Evolutionary conservation across 2,113 vertebrate genomes (phyloP), one percentile per base, ranked within the genome.

Genomic region (Pterocles orientalis): DNA sequence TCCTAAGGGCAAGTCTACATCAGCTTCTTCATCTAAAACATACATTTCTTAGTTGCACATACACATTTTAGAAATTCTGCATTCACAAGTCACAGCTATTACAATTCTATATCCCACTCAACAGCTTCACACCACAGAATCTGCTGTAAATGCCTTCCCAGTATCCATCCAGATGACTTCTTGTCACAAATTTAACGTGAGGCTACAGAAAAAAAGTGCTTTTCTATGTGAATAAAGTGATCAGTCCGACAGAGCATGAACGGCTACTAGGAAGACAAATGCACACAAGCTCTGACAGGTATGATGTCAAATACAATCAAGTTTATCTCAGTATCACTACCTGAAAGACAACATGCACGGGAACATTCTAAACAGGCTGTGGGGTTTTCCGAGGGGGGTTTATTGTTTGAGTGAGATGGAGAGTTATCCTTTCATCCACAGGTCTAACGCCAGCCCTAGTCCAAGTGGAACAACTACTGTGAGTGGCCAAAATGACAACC

Each of bases 11-110:
- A 78, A 41, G 12, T 19, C 60, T 58, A 6, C 19, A 21, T 9
- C 72, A 78, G 36, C 51, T 62, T 64, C 36, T 78, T 14, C 50
- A 41, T 8, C 53, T 18, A 51, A 88, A 72, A 78, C 45, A 64
- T 7, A 25, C 0, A 58, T 51, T 81, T 61, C 36, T 57, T n/a
- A 57, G 54, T 10, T 58, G 54, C 17, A 83, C 4, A 60, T 24
- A 58, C 7, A 41, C 3, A 33, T 25, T 60, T 70, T 53, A 45
- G 31, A 72, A 84, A 62, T 21, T 34, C n/a, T 61, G 23, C 28
- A 21, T 10, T 19, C 81, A n/a, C 20, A 31, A 41, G 33, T 48
- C 36, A 21, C 0, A 0, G 10, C 62, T 60, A 6, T 58, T 39
- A 57, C 14, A 82, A 34, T 9, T 43, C 58, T 20, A 1, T 14